Percentiles rank a stretch among this genome's conserved stretches.
phyloP scores from a whole-genome alignment of 1,140 invertebrate genomes.

The Choristoneura fumiferana region DNA sequence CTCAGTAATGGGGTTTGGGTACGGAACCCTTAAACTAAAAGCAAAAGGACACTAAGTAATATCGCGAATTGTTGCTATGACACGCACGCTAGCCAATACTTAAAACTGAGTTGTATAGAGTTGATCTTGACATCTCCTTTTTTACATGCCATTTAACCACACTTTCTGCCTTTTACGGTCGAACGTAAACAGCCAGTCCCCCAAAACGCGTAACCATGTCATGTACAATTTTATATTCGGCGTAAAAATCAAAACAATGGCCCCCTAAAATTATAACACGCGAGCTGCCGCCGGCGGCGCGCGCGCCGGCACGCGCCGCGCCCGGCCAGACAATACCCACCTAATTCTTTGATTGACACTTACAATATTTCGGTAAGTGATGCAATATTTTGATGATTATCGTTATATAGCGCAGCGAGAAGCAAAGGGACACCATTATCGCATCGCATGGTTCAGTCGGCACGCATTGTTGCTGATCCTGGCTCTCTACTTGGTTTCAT shows the following conservation, averaged over 20 bases:
- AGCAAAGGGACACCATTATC: constrained; percentile 48
- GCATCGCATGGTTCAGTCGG: constrained; percentile 48
- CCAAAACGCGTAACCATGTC: constrained; percentile 14
- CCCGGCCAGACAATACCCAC: constrained; percentile 57
- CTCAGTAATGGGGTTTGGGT: too few species aligned
- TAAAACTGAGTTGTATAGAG: too few species aligned
- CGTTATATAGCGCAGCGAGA: constrained; percentile 46
- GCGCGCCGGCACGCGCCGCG: constrained; percentile 52
- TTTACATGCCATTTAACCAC: too few species aligned
- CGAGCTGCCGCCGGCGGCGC: constrained; percentile 43
- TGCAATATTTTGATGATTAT: constrained; percentile 79
- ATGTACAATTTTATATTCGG: constrained; percentile 42
- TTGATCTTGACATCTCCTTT: too few species aligned
- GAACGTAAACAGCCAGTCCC: constrained; percentile 20
- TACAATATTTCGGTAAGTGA: constrained; percentile 80
- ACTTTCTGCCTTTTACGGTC: too few species aligned
- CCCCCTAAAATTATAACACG: constrained; percentile 53
- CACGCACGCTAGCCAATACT: too few species aligned
- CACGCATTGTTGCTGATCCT: constrained; percentile 19
- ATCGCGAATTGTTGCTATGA: too few species aligned
- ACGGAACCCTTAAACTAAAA: too few species aligned
- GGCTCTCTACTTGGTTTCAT: constrained; percentile 30
- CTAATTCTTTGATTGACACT: constrained; percentile 79
- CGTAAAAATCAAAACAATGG: constrained; percentile 65
- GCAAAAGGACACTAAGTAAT: too few species aligned